These are phyloP conservation scores for Charaxes varanes DNA, from an alignment of 1,140 invertebrate genomes.

Conservation along the genomic window DNA sequence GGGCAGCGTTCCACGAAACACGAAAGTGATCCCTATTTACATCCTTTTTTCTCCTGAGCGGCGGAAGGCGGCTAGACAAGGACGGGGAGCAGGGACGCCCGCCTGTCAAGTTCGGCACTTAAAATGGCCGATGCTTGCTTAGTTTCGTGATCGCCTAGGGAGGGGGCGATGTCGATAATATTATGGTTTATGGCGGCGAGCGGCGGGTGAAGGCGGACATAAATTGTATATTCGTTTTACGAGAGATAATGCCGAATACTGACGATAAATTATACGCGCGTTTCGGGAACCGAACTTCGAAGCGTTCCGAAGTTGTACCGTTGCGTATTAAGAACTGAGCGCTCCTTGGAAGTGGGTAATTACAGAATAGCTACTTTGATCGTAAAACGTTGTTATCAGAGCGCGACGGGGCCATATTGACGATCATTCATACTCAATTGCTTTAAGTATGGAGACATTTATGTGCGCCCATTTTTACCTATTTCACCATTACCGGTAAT, in stretches of 20 bases:
- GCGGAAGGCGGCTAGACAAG: conserved; percentile 23
- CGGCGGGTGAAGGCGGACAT: conserved; percentile 46
- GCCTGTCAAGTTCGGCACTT: conserved; percentile 59
- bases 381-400: conserved; percentile 44
- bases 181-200: conserved; percentile 64
- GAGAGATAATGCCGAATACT: conserved; percentile 62
- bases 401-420: conserved; percentile 34
- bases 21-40: conserved; percentile 46
- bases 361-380: conserved; percentile 40
- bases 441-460: conserved; percentile 10
- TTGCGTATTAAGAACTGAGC: conserved; percentile 11
- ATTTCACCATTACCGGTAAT: conserved; percentile 29
- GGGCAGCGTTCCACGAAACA: conserved; percentile 43
- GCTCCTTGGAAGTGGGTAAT: conserved; percentile 40
- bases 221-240: conserved; percentile 67
- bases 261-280: conserved; percentile 55
- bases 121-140: conserved; percentile 70
- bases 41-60: conserved; percentile 24
- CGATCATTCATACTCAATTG: conserved; percentile 17
- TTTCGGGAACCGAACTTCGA: conserved; percentile 45
- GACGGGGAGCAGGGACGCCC: conserved; percentile 30
- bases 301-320: conserved; percentile 22
- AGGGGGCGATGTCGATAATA: conserved; percentile 69
- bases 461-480: conserved; percentile 29
- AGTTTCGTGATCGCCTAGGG: conserved; percentile 70